These are phyloP conservation scores for Corythucha ciliata DNA, from an alignment of 2,888 invertebrate genomes.

Conservation along the genomic window DNA sequence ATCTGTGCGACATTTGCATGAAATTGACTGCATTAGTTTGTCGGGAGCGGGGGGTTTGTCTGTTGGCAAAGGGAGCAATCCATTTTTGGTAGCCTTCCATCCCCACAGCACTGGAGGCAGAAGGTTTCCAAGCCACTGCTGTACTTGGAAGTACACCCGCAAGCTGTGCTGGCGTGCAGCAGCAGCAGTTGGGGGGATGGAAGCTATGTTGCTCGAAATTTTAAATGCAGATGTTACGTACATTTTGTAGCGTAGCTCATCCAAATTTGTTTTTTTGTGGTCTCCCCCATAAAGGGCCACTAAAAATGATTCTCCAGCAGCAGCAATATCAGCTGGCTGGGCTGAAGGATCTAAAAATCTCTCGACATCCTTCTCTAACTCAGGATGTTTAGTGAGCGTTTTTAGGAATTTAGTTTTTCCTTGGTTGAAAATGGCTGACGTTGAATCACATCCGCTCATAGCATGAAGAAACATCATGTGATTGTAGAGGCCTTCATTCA, in stretches of 20 bases:
- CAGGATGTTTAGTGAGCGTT: neutral
- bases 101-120: slow-evolving; percentile 3
- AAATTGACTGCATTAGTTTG: slow-evolving; percentile 6
- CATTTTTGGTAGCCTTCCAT: slow-evolving; percentile 8
- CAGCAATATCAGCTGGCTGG: too few relatives aligned
- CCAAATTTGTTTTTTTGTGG: too few relatives aligned
- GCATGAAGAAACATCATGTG: slow-evolving; percentile 2
- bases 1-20: slow-evolving; percentile 18
- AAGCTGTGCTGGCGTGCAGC: slow-evolving; percentile 6
- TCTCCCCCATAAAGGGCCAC: too few relatives aligned
- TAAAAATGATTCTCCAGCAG: too few relatives aligned
- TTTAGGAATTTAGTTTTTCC: slow-evolving; percentile 6
- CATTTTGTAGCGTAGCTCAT: too few relatives aligned
- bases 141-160: slow-evolving; percentile 14
- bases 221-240: too few relatives aligned
- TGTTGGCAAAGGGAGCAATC: slow-evolving; percentile 2
- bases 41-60: slow-evolving; percentile 9
- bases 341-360: neutral
- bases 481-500: slow-evolving; percentile 4
- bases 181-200: too few relatives aligned
- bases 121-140: slow-evolving; percentile 8
- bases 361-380: neutral
- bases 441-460: slow-evolving; percentile 1
- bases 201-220: too few relatives aligned
- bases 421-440: slow-evolving; percentile 2